A percentile compares a stretch with the other conserved stretches of the same genome.
Conservation (phyloP, 23 tunicate species). For the Botrylloides violaceus region DNA sequence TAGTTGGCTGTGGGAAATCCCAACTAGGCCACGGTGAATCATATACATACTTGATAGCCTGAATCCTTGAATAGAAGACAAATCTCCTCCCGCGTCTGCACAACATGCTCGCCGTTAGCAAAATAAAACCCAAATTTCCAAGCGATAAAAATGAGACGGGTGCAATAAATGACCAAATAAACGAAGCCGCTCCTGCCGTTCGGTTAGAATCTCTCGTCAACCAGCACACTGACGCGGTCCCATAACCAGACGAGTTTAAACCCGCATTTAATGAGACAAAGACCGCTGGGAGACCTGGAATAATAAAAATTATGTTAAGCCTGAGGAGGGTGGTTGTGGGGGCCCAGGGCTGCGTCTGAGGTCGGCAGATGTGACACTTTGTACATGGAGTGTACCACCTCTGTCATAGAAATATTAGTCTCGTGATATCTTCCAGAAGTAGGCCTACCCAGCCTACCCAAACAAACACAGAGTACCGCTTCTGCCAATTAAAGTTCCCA, state of each 20-base stretch:
- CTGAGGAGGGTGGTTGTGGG: too few relatives aligned
- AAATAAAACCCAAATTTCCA: slow-evolving; percentile 47
- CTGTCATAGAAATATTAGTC: too few relatives aligned
- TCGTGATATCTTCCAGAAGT: too few relatives aligned
- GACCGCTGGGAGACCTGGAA: slow-evolving; percentile 71
- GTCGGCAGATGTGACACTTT: too few relatives aligned
- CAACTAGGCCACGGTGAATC: too few relatives aligned
- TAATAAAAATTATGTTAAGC: too few relatives aligned
- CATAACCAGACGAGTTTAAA: slow-evolving; percentile 59
- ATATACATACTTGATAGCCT: slow-evolving; percentile 54
- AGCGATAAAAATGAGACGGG: slow-evolving; percentile 66
- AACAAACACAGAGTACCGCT: too few relatives aligned
- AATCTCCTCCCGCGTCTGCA: slow-evolving; percentile 37
- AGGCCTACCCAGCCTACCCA: too few relatives aligned
- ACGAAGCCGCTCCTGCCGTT: slow-evolving; percentile 33
- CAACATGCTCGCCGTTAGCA: slow-evolving; percentile 54
- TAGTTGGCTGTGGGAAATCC: too few relatives aligned
- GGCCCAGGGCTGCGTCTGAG: too few relatives aligned
- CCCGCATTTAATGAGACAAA: slow-evolving; percentile 67
- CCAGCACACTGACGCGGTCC: slow-evolving; percentile 63
- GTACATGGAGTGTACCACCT: too few relatives aligned
- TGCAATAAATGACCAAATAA: slow-evolving; percentile 76
- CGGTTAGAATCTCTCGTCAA: slow-evolving; percentile 29
- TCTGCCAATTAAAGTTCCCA: too few relatives aligned
- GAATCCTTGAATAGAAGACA: slow-evolving; percentile 40